These are phyloP conservation scores for Epizoanthus ramosus DNA, from an alignment of 92 coral and sea anemone genomes.

Conservation along the genomic window DNA sequence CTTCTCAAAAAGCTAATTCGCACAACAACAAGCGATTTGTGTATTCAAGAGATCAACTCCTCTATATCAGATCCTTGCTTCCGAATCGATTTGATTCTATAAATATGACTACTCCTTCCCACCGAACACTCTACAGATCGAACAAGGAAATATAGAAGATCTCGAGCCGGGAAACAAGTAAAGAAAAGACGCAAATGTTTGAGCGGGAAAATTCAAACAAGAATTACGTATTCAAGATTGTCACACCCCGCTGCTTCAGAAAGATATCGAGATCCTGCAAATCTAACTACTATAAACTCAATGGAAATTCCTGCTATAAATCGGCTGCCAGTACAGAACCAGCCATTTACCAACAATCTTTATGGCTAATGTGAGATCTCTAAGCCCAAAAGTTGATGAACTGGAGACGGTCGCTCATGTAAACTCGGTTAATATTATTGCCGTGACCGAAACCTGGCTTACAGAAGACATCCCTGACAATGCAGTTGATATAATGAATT, in stretches of 20 bases:
- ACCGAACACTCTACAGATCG: neutral
- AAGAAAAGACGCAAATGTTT: neutral
- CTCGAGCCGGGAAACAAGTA: conserved; percentile 1
- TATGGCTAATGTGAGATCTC: neutral
- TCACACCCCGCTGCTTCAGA: no score
- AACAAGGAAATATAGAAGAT: neutral
- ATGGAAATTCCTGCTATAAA: neutral
- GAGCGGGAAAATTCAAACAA: neutral
- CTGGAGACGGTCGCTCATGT: neutral
- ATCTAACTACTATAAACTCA: neutral
- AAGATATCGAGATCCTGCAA: no score
- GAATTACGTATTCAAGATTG: neutral
- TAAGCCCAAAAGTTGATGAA: neutral
- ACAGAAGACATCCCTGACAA: conserved; percentile 40
- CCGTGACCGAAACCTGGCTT: conserved; percentile 64
- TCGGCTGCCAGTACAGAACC: neutral
- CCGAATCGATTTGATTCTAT: neutral
- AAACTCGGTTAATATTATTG: conserved; percentile 36
- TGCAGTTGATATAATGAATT: conserved; percentile 44
- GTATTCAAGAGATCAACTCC: neutral
- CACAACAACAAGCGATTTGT: neutral
- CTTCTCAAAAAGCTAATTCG: neutral
- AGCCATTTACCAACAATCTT: neutral
- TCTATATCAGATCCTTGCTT: neutral
- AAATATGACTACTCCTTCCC: neutral